These are phyloP conservation scores for Diarsia mendica DNA, from an alignment of 2,888 invertebrate genomes.

Conservation along the genomic window DNA sequence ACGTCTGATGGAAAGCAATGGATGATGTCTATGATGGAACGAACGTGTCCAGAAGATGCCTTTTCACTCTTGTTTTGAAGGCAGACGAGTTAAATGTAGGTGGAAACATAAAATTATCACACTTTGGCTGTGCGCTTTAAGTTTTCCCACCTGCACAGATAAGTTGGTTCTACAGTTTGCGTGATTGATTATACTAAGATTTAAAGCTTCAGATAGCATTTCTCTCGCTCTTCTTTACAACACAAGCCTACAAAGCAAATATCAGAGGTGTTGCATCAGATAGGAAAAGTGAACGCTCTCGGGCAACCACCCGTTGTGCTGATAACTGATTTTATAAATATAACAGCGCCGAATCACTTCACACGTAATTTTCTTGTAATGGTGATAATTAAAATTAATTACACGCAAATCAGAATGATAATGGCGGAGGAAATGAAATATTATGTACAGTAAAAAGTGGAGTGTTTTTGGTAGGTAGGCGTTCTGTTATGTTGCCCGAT, in stretches of 20 bases:
- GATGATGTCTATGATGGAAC: too few species aligned
- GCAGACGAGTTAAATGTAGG: too few species aligned
- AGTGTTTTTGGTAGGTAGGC: background rate
- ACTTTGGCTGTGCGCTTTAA: too few species aligned
- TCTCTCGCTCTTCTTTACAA: slow-evolving; percentile 15
- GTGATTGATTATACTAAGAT: background rate
- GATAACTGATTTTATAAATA: slow-evolving; percentile 70
- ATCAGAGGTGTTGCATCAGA: slow-evolving; percentile 65
- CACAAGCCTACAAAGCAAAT: slow-evolving; percentile 35
- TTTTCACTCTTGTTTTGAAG: too few species aligned
- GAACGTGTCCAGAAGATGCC: too few species aligned
- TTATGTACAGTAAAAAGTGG: background rate
- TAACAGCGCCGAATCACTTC: slow-evolving; percentile 59
- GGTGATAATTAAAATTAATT: slow-evolving; percentile 62
- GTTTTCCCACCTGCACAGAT: too few species aligned
- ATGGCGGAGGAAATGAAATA: slow-evolving; percentile 5
- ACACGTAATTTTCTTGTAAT: slow-evolving; percentile 45
- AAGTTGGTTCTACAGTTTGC: too few species aligned
- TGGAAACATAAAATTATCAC: too few species aligned
- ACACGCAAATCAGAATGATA: slow-evolving; percentile 21
- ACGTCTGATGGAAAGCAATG: too few species aligned
- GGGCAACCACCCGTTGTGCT: slow-evolving; percentile 55
- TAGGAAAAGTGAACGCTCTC: slow-evolving; percentile 70
- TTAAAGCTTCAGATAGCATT: slow-evolving; percentile 16
- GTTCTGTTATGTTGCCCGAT: too few species aligned